phyloP scores from a whole-genome alignment of 2,113 vertebrate genomes.

The Austrofundulus limnaeus region DNA sequence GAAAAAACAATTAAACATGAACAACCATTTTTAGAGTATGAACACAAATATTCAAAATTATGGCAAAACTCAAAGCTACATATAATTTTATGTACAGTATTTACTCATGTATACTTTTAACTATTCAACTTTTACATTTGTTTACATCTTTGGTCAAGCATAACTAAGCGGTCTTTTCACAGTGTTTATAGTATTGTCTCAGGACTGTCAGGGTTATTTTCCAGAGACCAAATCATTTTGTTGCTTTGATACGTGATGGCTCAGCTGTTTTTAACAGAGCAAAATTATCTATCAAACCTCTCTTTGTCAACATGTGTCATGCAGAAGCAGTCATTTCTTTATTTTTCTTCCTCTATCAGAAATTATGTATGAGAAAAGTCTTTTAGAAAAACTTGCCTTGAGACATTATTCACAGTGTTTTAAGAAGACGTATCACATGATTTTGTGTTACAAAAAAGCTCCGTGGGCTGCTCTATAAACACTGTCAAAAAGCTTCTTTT shows the following conservation, averaged over 20 bases:
- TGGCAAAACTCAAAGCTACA: too few species aligned
- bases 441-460: constrained; percentile 34
- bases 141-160: too few species aligned
- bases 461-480: constrained; percentile 30
- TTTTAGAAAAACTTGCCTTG: constrained; percentile 35
- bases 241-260: background rate
- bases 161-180: constrained; percentile 1
- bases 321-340: constrained; percentile 23
- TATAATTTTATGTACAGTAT: too few species aligned
- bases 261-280: background rate
- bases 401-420: constrained; percentile 31
- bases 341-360: constrained; percentile 19
- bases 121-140: background rate
- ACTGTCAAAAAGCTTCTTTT: constrained; percentile 17
- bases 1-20: too few species aligned
- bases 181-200: background rate
- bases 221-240: constrained; percentile 1
- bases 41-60: too few species aligned
- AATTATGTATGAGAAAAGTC: constrained; percentile 14
- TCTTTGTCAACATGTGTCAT: constrained; percentile 37
- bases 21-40: too few species aligned
- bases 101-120: constrained; percentile 22
- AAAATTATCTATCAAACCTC: background rate
- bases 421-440: constrained; percentile 37
- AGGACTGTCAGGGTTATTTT: constrained; percentile 8